Percentiles rank a stretch among this genome's conserved stretches.
Evolutionary conservation across 2,113 vertebrate species (phyloP).

Genomic region (Eolophus roseicapilla): DNA sequence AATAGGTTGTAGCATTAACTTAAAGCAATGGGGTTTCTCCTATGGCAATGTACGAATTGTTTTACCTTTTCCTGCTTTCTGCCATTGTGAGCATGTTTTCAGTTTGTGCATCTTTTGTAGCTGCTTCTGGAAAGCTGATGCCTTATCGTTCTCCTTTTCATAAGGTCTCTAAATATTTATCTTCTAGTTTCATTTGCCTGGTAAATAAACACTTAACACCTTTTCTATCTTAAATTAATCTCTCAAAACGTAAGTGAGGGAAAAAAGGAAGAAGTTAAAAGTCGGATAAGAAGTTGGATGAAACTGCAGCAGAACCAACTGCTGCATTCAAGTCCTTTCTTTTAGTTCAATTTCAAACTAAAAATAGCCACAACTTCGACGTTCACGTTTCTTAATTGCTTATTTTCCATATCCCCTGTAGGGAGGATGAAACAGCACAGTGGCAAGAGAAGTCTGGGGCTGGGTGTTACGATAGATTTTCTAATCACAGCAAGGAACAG

Average conservation of each 20-base stretch:
- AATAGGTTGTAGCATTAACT: not conserved
- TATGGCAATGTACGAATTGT: not conserved
- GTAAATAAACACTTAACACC: not conserved
- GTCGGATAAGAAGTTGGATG: not conserved
- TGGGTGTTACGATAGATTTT: fast-evolving
- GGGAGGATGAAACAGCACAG: not conserved
- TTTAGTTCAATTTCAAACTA: not conserved
- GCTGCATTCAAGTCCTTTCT: not conserved
- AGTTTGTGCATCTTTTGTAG: not conserved
- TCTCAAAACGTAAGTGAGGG: not conserved
- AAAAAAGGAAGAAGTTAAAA: not conserved
- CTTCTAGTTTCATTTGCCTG: not conserved
- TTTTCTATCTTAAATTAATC: not conserved
- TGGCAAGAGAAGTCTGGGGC: not conserved
- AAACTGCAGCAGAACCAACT: not conserved
- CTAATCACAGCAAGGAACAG: fast-evolving
- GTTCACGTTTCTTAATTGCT: not conserved
- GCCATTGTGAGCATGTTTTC: not conserved
- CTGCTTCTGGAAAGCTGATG: not conserved
- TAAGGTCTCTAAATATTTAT: constrained; percentile 8
- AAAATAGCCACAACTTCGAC: not conserved
- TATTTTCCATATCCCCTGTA: not conserved
- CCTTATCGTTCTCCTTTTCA: not conserved
- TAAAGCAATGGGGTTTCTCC: not conserved
- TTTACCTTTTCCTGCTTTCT: not conserved